Evolutionary conservation across 2,797 vertebrate genomes (phyloP).

Genomic region (Hydrolagus colliei): DNA sequence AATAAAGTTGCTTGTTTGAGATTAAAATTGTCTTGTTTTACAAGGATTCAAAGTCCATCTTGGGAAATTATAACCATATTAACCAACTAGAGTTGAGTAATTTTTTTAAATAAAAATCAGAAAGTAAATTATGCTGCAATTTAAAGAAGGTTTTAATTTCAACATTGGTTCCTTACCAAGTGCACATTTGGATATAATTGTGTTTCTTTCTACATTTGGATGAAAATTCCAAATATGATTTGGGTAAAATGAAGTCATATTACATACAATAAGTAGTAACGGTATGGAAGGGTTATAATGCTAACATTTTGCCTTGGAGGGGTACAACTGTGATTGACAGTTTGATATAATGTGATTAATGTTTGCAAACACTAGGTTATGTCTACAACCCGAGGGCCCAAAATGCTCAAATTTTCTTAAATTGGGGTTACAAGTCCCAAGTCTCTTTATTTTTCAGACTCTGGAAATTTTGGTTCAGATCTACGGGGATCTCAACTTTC

Average conservation of each 20-base stretch:
- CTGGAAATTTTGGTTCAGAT: slow-evolving; percentile 1
- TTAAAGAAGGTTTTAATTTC: not conserved
- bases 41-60: not conserved
- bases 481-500: not conserved
- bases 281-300: slow-evolving; percentile 2
- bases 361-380: slow-evolving; percentile 13
- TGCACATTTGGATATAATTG: not conserved
- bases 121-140: not conserved
- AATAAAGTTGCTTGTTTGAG: not conserved
- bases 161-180: not conserved
- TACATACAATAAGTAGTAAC: not conserved
- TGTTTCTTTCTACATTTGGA: not conserved
- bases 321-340: slow-evolving; percentile 22
- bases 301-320: slow-evolving; percentile 9
- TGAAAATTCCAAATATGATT: not conserved
- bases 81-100: not conserved
- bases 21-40: not conserved
- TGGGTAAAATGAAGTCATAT: not conserved
- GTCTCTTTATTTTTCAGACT: not conserved
- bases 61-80: not conserved
- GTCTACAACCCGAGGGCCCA: slow-evolving; percentile 7
- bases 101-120: not conserved
- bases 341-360: slow-evolving; percentile 24
- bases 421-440: not conserved
- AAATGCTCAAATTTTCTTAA: slow-evolving; percentile 9